Base-by-base conservation (phyloP, 2,113 vertebrate species). In the Psammodynastes pulverulentus region DNA sequence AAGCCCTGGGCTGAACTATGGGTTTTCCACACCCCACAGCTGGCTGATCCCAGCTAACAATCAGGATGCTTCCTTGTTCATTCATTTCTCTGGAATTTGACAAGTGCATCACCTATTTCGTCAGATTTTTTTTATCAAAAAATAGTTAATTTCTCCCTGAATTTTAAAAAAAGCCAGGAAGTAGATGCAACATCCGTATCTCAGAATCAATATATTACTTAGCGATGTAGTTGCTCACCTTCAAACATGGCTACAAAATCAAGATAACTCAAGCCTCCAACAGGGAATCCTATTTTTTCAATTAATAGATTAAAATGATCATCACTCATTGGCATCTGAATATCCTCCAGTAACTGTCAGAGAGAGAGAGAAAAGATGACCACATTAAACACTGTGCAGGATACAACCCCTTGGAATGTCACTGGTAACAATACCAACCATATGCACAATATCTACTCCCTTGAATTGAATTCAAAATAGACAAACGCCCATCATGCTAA, bases 191-290 rank as follows among this genome's bases (percentile, higher is more conserved):
- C 48, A 87, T 2, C 51, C 0, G 34, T 72, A 3, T 91, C 92
- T 39, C 51, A 39, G 1, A 2, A 34, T 58, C 43, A 19, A 9
- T 5, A n/a, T 34, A 0, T 67, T 4, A 12, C 52, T 29, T 0
- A 84, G 53, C 1, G 46, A 23, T 24, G 90, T 10, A 17, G 45
- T 34, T 9, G 45, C 87, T 88, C 95, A 98, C 97, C 95, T 97
- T 97, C 90, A 9, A 95, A 92, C 86, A 96, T 93, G 3, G 43
- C 39, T 29, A 95, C 90, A 92, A 98, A 97, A 62, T 97, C 95
- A 8, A 94, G 92, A 8, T 96, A 95, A 92, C 94, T 96, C 12
- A 97, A 67, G 0, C 85, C 91, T 94, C 97, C 95, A 1, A 93
- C 92, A 92, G 90, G 93, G 88, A 96, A 96, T 43, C 95, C 94